A percentile compares a stretch with the other conserved stretches of the same genome.
Evolutionary conservation across 2,797 vertebrate species (phyloP).

Genomic region (Kryptolebias ocellatus): DNA sequence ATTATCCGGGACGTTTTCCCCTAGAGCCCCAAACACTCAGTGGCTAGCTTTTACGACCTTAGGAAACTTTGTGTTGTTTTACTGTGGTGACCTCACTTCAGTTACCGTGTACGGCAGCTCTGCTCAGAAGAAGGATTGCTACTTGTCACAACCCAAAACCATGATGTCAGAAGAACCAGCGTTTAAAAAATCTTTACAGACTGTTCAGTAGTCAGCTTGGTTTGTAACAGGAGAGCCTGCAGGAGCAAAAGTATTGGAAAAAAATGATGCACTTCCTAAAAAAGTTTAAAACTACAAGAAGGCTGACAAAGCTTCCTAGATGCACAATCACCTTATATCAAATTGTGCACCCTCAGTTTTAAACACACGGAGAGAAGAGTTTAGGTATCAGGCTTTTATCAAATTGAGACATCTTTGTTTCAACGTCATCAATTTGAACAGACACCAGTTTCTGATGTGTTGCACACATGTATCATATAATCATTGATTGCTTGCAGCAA

Average conservation of each 20-base stretch:
- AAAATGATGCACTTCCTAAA: background rate
- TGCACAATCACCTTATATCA: background rate
- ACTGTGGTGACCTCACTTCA: conserved; percentile 75
- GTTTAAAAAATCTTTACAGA: conserved; percentile 45
- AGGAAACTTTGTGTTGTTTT: conserved; percentile 79
- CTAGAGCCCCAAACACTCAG: conserved; percentile 65
- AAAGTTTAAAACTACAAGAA: background rate
- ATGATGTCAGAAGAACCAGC: conserved; percentile 60
- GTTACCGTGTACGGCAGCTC: conserved; percentile 59
- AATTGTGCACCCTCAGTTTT: background rate
- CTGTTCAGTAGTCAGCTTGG: conserved; percentile 41
- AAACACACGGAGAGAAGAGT: background rate
- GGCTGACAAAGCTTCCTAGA: background rate
- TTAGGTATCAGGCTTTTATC: background rate
- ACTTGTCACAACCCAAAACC: conserved; percentile 60
- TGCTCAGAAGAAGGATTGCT: conserved; percentile 68
- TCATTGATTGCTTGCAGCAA: background rate
- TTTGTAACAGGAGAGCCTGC: background rate
- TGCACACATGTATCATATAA: background rate
- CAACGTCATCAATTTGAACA: conserved; percentile 2
- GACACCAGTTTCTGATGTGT: conserved; percentile 1
- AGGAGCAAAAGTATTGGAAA: conserved; percentile 16
- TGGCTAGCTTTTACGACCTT: conserved; percentile 69
- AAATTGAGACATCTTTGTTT: conserved; percentile 5
- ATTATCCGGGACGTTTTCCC: conserved; percentile 78